Conservation (phyloP, 2,113 vertebrate species). For the Urocitellus parryii region DNA sequence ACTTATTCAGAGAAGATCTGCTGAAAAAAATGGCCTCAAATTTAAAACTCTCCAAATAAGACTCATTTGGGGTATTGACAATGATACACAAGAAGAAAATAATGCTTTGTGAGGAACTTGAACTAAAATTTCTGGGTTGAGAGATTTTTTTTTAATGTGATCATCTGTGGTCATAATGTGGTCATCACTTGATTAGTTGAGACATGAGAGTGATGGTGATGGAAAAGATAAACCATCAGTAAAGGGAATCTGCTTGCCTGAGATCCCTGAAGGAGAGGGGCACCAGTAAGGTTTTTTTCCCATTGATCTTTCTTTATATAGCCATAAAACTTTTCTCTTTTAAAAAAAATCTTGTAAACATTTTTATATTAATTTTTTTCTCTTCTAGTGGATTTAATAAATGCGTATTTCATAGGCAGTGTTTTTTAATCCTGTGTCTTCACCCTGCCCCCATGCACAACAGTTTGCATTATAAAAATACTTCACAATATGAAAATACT, state of each 20-base stretch:
- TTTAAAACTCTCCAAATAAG: not conserved
- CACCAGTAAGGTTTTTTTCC: not conserved
- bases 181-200: not conserved
- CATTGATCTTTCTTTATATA: not conserved
- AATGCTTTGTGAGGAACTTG: not conserved
- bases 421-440: not conserved
- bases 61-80: not conserved
- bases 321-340: not conserved
- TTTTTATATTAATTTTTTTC: slow-evolving; percentile 33
- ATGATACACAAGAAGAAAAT: not conserved
- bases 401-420: not conserved
- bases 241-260: not conserved
- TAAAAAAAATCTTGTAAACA: not conserved
- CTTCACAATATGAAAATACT: not conserved
- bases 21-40: not conserved
- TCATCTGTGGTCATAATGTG: not conserved
- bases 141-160: not conserved
- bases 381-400: not conserved
- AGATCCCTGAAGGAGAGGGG: rapidly evolving
- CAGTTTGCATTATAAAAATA: not conserved
- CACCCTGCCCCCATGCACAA: no score
- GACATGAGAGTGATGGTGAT: rapidly evolving
- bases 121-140: not conserved
- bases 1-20: not conserved
- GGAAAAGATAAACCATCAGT: not conserved